Base-by-base conservation (phyloP, 2,113 vertebrate species). In the Chrysemys picta region DNA sequence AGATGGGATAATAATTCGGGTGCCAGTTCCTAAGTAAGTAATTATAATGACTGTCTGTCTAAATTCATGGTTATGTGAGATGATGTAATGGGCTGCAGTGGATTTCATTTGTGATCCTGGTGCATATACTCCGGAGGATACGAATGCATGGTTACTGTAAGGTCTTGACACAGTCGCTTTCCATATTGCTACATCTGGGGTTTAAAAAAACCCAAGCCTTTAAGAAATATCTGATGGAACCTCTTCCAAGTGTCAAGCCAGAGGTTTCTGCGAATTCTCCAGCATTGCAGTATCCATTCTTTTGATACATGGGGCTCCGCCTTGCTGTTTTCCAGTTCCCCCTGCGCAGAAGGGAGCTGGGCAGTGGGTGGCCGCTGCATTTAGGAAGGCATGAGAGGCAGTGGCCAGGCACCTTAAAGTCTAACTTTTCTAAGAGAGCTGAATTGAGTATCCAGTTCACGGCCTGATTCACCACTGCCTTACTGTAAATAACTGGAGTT, bases 1-100 rank as follows among this genome's bases (percentile, higher is more conserved):
- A 95, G 99, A 99, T 35, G 99, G 99, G 95, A 98, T 97, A 2
- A 94, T 99, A 97, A 99, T 99, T 98, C 99, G 98, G 96, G 99
- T 99, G 93, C 99, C 99, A 10, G 93, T 99, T 97, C 99, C 99
- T 80, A 99, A 98, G 99, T 99, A 98, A 99, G 99, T 99, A 42
- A 54, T 2, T 2, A 0, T 65, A 87, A 49, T 80, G 89, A 57
- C 87, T 91, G 52, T 85, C 91, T 89, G 76, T 92, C 80, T 0
- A 2, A 90, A 85, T 82, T 82, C 57, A 17, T 56, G 54, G 1
- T 59, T 76, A 0, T 3, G 21, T 87, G 85, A 80, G 91, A 2
- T 10, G 54, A 47, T 1, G 11, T 87, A 38, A 0, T 0, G 3
- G 22, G 14, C 0, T 80, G 91, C 53, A 52, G 25, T 0, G 11